Base-by-base conservation (phyloP, 2,113 vertebrate species). In the Myotis yumanensis region DNA sequence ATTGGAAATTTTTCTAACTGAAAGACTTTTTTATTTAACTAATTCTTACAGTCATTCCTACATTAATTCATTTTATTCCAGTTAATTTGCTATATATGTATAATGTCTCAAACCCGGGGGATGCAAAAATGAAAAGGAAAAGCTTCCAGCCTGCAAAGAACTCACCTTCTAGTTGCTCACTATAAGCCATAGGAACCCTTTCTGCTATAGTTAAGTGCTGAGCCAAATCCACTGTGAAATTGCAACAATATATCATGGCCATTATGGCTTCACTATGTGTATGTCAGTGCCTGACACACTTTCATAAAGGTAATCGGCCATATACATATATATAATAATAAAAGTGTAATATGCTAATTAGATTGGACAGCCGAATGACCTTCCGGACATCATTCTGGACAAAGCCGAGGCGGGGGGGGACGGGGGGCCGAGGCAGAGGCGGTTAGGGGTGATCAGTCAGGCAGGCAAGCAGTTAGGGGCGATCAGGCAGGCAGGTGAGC, bases 11-110 rank as follows among this genome's bases (percentile, higher is more conserved):
- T 91, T 95, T 23, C 40, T 89, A 75, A 68, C 22, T 82, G 35
- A 88, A 93, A 89, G 40, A 84, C 73, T 94, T 91, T 91, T 83
- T 57, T 91, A 18, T 32, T 91, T 69, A 69, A 76, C 69, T 46
- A 46, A 35, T 93, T 84, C 76, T 94, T 87, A 89, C 17, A 40
- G 6, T 93, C 20, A 82, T 85, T 72, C 52, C 73, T 88, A 72
- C n/a, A 51, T 62, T 85, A 54, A 73, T 79, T 93, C 51, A n/a
- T 8, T 62, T 66, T 57, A 87, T 76, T 82, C 68, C 72, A 93
- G 7, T 35, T 22, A 37, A 8, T 86, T 87, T 77, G 30, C 11
- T 89, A 0, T 87, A 3, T 69, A 79, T 69, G 11, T 86, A 46
- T 28, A 64, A 30, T 96, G 35, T 84, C 89, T 59, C 77, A 69